Conservation (phyloP, 1,140 invertebrate genomes). For the Hypothenemus hampei region DNA sequence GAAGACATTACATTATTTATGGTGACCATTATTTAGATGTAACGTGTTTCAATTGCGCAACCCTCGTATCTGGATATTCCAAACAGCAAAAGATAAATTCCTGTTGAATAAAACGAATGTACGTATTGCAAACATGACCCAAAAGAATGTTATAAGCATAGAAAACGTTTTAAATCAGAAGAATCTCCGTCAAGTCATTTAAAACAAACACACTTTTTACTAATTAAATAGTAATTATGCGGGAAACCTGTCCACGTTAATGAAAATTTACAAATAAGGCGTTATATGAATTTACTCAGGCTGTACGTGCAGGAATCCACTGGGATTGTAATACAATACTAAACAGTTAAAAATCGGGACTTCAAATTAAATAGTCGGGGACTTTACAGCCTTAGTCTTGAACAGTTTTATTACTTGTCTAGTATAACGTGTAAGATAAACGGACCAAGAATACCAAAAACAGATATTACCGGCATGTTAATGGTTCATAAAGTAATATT, state of each 20-base stretch:
- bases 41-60: too few relatives aligned
- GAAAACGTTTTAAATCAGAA: slow-evolving; percentile 7
- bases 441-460: neutral
- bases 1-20: too few relatives aligned
- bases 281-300: slow-evolving; percentile 8
- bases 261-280: slow-evolving; percentile 11
- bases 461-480: neutral
- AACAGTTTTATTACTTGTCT: neutral
- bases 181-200: neutral
- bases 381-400: neutral
- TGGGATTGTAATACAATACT: slow-evolving; percentile 15
- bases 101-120: too few relatives aligned
- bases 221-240: slow-evolving; percentile 16
- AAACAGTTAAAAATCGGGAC: too few relatives aligned
- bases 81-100: too few relatives aligned
- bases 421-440: neutral
- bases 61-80: too few relatives aligned
- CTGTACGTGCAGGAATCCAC: slow-evolving; percentile 14
- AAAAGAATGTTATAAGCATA: neutral
- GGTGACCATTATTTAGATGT: too few relatives aligned
- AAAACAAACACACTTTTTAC: slow-evolving; percentile 10
- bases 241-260: slow-evolving; percentile 4
- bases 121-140: slow-evolving; percentile 9
- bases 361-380: neutral
- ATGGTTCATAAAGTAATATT: neutral